These are phyloP conservation scores for Drosophila sp. DNA, from an alignment of 1,140 invertebrate species.

Conservation along the genomic window DNA sequence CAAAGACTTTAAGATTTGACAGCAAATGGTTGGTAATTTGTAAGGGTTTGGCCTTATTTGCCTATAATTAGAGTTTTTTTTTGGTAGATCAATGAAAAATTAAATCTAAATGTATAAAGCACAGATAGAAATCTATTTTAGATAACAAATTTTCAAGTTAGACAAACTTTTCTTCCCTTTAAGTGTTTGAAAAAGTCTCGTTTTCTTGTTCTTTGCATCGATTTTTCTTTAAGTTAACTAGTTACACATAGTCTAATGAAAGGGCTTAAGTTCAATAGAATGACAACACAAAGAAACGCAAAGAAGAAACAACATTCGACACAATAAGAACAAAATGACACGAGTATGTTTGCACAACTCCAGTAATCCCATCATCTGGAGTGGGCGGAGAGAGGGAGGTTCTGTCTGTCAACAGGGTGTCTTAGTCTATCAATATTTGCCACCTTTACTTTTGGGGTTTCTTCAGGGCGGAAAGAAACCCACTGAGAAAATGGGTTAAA, in stretches of 20 bases:
- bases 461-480: neutral
- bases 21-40: too few species aligned
- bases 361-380: neutral
- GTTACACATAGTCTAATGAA: neutral
- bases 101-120: too few species aligned
- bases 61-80: too few species aligned
- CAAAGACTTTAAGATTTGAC: too few species aligned
- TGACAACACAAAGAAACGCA: neutral
- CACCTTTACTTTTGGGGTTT: neutral
- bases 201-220: neutral
- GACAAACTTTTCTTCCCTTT: too few species aligned
- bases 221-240: neutral
- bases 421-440: slow-evolving; percentile 8
- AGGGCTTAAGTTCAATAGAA: neutral
- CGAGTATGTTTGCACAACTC: neutral
- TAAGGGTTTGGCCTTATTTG: too few species aligned
- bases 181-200: too few species aligned
- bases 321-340: neutral
- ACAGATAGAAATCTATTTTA: too few species aligned
- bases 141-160: too few species aligned
- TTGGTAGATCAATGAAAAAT: too few species aligned
- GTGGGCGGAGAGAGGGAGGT: too few species aligned
- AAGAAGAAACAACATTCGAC: too few species aligned
- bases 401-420: neutral
- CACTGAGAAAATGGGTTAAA: neutral